Base-by-base conservation (phyloP, 2,888 invertebrate species). In the Ochlodes sylvanus region DNA sequence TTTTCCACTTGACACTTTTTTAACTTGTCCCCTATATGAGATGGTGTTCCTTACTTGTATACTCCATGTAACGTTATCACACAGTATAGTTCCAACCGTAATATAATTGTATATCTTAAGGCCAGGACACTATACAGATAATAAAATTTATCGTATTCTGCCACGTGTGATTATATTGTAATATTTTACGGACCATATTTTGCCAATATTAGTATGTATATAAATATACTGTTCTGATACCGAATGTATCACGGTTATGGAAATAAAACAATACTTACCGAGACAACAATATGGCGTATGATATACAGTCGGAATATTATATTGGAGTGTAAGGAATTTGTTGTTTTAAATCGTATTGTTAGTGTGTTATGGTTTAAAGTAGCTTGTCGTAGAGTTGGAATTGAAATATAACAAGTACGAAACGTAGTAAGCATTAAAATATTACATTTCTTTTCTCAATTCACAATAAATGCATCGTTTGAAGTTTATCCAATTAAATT, bases 181-280 rank as follows among this genome's bases (percentile, higher is more conserved):
- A 47, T 79, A 81, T 75, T 82, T 76, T 80, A 84, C 79, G 83
- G 89, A 90, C 89, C 86, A 90, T 78, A 76, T 76, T 80, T 82
- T 88, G 88, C 90, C 88, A 90, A 89, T 85, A 83, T 85, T 89
- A 86, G 83, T 78, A 75, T 75, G 71, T 75, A 76, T 75, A 75
- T 78, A 79, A 68, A 65, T 56, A 44, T 71, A 70, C 62, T 76
- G 73, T 74, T 78, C 81, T 79, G 73, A 66, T 64, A 64, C 47
- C 27, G 47, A 42, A 50, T 47, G 47, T 50, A 60, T 47, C 60
- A 47, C 44, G n/a, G 32, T 74, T 52, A 56, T 47, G 71, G 63
- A 60, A 58, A 32, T 27, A 12, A 27, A 58, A 58, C 44, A 44
- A 15, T 57, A 15, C 10, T 56, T 38, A 21, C 42, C 19, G 38